These are phyloP conservation scores for Axinella damicornis DNA, from an alignment of 37 sponge, comb jelly and placozoan genomes.

Conservation along the genomic window DNA sequence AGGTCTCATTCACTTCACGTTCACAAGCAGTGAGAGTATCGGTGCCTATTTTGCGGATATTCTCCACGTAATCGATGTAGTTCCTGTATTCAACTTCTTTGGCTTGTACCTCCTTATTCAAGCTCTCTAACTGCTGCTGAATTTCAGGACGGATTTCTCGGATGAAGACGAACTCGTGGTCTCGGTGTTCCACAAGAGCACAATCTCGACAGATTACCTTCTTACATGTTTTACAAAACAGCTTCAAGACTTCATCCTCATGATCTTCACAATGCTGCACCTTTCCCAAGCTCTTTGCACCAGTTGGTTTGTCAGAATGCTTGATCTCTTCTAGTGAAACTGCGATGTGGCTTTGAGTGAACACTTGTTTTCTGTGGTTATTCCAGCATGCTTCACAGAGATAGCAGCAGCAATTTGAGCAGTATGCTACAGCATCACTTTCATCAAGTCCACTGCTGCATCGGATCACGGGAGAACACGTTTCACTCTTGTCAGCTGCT, in stretches of 20 bases:
- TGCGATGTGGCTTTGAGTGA: neutral
- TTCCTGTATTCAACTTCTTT: neutral
- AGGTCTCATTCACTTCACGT: neutral
- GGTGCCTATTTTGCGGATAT: neutral
- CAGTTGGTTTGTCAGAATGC: neutral
- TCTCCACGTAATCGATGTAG: neutral
- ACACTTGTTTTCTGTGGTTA: constrained; percentile 1
- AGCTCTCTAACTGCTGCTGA: neutral
- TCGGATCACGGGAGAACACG: neutral
- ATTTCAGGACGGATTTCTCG: neutral
- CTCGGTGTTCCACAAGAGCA: constrained; percentile 9
- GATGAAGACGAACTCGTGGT: constrained; percentile 9
- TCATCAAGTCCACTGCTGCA: constrained; percentile 36
- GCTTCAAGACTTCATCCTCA: constrained; percentile 21
- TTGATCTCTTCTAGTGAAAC: constrained; percentile 25
- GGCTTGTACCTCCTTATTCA: neutral
- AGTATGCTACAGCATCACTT: constrained; percentile 1
- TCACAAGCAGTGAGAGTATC: neutral
- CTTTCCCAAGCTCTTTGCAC: constrained; percentile 3
- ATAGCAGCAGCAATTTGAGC: constrained; percentile 1
- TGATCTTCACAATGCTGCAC: constrained; percentile 26
- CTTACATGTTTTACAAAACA: constrained; percentile 24
- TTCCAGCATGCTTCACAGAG: constrained; percentile 17
- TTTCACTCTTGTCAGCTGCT: neutral
- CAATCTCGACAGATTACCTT: constrained; percentile 42